A percentile compares a stretch with the other conserved stretches of the same genome.
Evolutionary conservation across 2,888 invertebrate species (phyloP).

Genomic region (Limenitis camilla): DNA sequence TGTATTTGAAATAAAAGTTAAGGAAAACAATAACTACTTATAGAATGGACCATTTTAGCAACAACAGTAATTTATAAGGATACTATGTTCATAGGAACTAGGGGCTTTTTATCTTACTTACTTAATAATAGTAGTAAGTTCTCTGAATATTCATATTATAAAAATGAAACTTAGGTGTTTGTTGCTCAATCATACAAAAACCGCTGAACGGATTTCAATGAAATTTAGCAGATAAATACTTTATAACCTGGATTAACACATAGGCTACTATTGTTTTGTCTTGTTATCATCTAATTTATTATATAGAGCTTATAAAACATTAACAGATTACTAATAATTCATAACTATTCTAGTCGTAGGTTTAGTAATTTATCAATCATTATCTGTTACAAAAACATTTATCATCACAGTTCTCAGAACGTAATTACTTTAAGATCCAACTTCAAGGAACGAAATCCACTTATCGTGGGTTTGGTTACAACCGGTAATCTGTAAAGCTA

Average conservation of each 20-base stretch:
- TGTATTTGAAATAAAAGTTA: too few relatives aligned
- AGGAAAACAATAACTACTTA: too few relatives aligned
- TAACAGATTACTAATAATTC: neutral
- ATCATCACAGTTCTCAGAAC: slow-evolving; percentile 1
- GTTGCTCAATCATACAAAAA: too few relatives aligned
- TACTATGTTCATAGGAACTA: neutral
- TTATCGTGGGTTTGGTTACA: neutral
- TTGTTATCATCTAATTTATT: neutral
- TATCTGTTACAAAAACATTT: neutral
- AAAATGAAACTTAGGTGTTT: too few relatives aligned
- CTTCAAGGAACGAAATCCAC: slow-evolving; percentile 5
- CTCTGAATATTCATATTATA: neutral
- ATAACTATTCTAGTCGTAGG: neutral
- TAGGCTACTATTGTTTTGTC: too few relatives aligned
- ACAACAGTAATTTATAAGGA: neutral
- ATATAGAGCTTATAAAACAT: neutral
- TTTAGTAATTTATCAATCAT: neutral
- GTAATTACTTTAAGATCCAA: neutral
- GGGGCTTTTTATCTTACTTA: neutral
- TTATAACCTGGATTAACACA: too few relatives aligned
- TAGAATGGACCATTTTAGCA: neutral
- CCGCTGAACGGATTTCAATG: too few relatives aligned
- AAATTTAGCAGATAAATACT: too few relatives aligned
- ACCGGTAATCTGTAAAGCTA: too few relatives aligned
- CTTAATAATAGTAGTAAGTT: too few relatives aligned